Conservation (phyloP, 1,140 invertebrate genomes). For the Ectropis grisescens region DNA sequence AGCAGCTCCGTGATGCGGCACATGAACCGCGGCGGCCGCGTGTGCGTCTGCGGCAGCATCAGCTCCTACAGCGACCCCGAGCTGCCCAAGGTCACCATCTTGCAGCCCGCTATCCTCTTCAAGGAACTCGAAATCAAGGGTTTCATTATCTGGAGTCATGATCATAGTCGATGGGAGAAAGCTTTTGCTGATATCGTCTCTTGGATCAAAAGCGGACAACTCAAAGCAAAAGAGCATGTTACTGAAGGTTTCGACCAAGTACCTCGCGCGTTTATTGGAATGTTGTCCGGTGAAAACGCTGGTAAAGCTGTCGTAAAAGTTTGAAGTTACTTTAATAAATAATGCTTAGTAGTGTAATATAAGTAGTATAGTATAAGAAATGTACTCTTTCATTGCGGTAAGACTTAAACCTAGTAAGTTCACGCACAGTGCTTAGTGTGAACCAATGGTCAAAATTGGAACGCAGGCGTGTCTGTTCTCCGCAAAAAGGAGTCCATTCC, state of each 20-base stretch:
- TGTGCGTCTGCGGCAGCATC: slow-evolving; percentile 75
- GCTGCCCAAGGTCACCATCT: slow-evolving; percentile 38
- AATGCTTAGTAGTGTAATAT: no score
- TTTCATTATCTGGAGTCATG: slow-evolving; percentile 34
- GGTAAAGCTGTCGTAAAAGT: slow-evolving; percentile 51
- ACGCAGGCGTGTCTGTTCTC: no score
- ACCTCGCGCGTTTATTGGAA: slow-evolving; percentile 68
- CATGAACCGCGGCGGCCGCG: slow-evolving; percentile 73
- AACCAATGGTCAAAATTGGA: no score
- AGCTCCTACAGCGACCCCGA: slow-evolving; percentile 57
- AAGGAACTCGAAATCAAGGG: slow-evolving; percentile 67
- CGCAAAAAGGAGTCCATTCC: no score
- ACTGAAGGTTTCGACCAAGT: slow-evolving; percentile 72
- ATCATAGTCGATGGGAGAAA: slow-evolving; percentile 18
- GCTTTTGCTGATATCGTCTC: slow-evolving; percentile 3
- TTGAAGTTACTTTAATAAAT: no score
- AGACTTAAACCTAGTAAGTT: no score
- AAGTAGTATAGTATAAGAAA: no score
- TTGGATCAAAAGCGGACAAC: slow-evolving; percentile 66
- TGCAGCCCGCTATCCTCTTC: slow-evolving; percentile 64
- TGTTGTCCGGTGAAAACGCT: slow-evolving; percentile 68
- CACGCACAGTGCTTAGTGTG: no score
- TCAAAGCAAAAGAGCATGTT: slow-evolving; percentile 67
- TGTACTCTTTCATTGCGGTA: no score
- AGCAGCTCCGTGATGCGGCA: slow-evolving; percentile 71